Evolutionary conservation across 2,797 vertebrate species (phyloP).

Genomic region (Poeciliopsis presidionis): DNA sequence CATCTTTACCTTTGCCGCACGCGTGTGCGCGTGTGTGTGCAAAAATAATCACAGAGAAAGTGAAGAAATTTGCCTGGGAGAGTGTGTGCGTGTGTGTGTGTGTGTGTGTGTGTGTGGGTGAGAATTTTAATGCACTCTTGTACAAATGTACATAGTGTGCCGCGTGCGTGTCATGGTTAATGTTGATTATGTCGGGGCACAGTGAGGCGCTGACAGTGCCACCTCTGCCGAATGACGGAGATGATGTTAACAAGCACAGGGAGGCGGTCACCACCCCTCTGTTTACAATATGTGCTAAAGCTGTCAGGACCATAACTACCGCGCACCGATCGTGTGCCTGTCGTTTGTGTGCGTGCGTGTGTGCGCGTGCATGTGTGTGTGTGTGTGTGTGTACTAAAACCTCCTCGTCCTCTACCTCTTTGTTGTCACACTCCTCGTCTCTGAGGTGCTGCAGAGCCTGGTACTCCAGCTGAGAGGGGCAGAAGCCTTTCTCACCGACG

Average conservation of each 20-base stretch:
- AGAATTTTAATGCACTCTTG: slow-evolving; percentile 37
- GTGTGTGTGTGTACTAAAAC: slow-evolving; percentile 50
- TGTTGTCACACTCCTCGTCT: slow-evolving; percentile 75
- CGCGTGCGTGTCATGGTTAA: slow-evolving; percentile 80
- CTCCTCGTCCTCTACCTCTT: slow-evolving; percentile 69
- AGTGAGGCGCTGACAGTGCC: slow-evolving; percentile 83
- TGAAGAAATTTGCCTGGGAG: slow-evolving; percentile 30
- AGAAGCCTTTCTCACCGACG: slow-evolving; percentile 45
- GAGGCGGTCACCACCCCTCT: slow-evolving; percentile 81
- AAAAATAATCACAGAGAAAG: slow-evolving; percentile 18
- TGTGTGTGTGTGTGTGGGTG: slow-evolving; percentile 17
- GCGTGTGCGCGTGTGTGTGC: background rate
- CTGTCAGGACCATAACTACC: slow-evolving; percentile 77
- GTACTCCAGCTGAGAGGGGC: slow-evolving; percentile 66
- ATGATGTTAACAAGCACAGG: slow-evolving; percentile 86
- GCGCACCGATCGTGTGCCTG: slow-evolving; percentile 32
- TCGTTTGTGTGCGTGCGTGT: slow-evolving; percentile 29
- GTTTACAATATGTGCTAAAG: slow-evolving; percentile 87
- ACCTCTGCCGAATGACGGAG: slow-evolving; percentile 84
- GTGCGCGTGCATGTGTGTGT: background rate
- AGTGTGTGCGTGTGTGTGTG: slow-evolving; percentile 4
- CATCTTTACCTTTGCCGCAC: slow-evolving; percentile 3
- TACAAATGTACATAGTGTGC: slow-evolving; percentile 36
- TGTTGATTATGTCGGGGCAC: slow-evolving; percentile 82
- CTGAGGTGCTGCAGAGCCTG: slow-evolving; percentile 55